Base-by-base conservation (phyloP, 2,888 invertebrate species). In the Stegophylla sp. region DNA sequence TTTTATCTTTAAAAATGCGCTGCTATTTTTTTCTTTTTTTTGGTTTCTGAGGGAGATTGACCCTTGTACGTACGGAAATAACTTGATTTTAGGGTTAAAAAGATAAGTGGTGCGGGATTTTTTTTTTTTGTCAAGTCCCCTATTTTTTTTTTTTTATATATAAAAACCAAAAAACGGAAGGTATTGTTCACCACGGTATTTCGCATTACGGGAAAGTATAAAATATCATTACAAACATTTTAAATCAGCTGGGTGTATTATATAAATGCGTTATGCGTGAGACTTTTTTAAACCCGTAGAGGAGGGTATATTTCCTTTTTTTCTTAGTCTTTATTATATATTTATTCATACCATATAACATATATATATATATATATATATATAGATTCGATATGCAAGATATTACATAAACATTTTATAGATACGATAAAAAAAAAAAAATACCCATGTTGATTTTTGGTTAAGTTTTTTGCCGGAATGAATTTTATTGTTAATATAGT, bases 31-130 rank as follows among this genome's bases (percentile, higher is more conserved):
- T 77, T 71, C 23, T 71, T 53, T 41, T 63, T 75, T 75, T 61
- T 26, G 17, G 51, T 79, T 71, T 71, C 61, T 59, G 26, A 71
- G 79, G 79, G 79, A 76, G 75, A 79, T 45, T 77, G 77, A 69
- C 67, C 79, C 79, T 28, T 20, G 23, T 20, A 20, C 13, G 34
- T 66, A 76, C 71, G 61, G 63, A 79, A 79, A 79, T 79, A 71
- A 79, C 71, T 79, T 59, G 59, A 67, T 79, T 79, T 79, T 79
- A 79, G 79, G 79, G 79, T 79, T 79, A 71, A 79, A 79, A 79
- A 48, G 71, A 79, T 71, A 69, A 79, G 79, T 79, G 79, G 61
- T 61, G 51, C 69, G 17, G 59, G 48, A 48, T 48, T 69, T 67
- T 69, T 75, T 64, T 63, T 66, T 41, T 76, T 41, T 26, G 75